phyloP scores from a whole-genome alignment of 2,113 vertebrate genomes.

The Phoenicopterus ruber region DNA sequence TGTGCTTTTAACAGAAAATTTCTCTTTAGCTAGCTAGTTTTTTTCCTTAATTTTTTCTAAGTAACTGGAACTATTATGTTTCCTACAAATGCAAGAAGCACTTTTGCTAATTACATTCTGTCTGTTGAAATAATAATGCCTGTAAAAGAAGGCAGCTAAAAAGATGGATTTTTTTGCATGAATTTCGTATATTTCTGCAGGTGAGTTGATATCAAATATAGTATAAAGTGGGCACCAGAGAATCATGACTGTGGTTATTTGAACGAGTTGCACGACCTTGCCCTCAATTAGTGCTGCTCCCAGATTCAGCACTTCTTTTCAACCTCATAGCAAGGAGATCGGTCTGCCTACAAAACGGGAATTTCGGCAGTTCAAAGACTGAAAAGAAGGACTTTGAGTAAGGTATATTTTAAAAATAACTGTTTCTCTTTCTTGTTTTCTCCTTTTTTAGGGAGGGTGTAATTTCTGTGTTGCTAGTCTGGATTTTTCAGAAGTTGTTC shows the following conservation, averaged over 20 bases:
- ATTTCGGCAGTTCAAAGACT: not conserved
- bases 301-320: not conserved
- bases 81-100: not conserved
- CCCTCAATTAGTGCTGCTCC: not conserved
- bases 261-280: not conserved
- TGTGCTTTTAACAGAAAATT: constrained; percentile 25
- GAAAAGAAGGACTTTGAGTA: not conserved
- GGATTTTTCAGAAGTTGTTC: not conserved
- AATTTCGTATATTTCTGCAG: not conserved
- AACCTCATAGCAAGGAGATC: not conserved
- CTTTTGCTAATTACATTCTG: constrained; percentile 12
- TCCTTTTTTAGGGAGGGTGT: not conserved
- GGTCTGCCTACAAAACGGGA: not conserved
- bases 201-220: not conserved
- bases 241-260: not conserved
- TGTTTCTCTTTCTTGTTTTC: not conserved
- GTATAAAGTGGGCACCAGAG: not conserved
- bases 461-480: not conserved
- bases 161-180: not conserved
- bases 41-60: not conserved
- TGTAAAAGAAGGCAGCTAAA: not conserved
- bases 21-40: not conserved
- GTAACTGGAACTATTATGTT: constrained; percentile 16
- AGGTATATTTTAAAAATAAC: not conserved
- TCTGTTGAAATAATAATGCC: not conserved